Evolutionary conservation across 2,797 vertebrate species (phyloP).

Genomic region (Catamblyrhynchus diadema): DNA sequence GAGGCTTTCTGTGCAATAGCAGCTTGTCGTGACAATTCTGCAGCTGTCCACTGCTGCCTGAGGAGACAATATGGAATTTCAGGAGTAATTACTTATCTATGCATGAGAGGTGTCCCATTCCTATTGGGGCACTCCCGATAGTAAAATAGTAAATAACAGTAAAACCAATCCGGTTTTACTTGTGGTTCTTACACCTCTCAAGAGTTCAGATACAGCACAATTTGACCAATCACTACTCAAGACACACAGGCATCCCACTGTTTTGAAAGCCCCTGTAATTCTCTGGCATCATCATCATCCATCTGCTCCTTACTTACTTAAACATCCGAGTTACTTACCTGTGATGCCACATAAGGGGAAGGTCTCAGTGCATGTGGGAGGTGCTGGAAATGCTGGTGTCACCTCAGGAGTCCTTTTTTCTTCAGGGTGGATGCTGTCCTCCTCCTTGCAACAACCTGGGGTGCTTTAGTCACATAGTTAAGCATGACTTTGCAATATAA

Average conservation of each 20-base stretch:
- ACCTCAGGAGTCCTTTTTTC: neutral
- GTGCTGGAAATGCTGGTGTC: neutral
- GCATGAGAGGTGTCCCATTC: fast-evolving
- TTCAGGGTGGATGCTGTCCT: neutral
- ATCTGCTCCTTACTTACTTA: neutral
- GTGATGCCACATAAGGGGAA: neutral
- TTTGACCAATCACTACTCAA: neutral
- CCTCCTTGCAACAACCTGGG: neutral
- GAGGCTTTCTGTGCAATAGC: neutral
- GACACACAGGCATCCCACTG: neutral
- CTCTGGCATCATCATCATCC: neutral
- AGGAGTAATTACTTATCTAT: neutral
- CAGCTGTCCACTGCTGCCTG: neutral
- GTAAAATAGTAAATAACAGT: too few species aligned
- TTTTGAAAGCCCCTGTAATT: neutral
- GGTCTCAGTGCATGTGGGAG: neutral
- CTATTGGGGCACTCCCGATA: fast-evolving
- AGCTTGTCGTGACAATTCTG: neutral
- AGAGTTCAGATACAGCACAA: neutral
- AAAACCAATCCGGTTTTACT: neutral
- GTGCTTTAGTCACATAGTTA: neutral
- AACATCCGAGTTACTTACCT: neutral
- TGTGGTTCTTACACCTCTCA: fast-evolving
- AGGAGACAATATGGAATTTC: neutral
- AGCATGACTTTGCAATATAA: neutral